phyloP scores from a whole-genome alignment of 2,113 vertebrate genomes.

The Nyctibius bracteatus region DNA sequence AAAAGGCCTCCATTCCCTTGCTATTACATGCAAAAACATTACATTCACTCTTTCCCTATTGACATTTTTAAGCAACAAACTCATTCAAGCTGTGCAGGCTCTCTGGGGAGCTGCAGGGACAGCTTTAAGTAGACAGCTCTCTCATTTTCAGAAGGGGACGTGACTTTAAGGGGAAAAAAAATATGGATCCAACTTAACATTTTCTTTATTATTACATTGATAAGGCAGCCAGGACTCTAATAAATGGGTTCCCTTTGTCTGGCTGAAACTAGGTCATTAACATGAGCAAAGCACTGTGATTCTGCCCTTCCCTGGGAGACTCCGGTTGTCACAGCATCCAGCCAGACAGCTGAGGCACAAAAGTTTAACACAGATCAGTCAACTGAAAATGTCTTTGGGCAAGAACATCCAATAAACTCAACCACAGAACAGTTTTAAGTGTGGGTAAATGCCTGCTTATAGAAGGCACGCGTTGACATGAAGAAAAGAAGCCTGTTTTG shows the following conservation, averaged over 20 bases:
- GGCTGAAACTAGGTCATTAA: neutral
- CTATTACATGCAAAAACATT: neutral
- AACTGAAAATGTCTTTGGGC: neutral
- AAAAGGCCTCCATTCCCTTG: neutral
- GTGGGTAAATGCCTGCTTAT: neutral
- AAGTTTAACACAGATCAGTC: neutral
- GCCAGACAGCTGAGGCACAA: neutral
- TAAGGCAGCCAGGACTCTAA: neutral
- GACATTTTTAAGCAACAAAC: neutral
- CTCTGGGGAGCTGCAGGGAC: neutral
- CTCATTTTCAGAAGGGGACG: neutral
- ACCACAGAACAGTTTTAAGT: neutral
- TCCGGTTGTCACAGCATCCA: neutral
- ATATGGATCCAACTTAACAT: neutral
- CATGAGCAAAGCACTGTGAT: neutral
- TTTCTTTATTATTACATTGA: neutral
- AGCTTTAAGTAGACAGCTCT: neutral
- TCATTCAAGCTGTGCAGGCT: neutral
- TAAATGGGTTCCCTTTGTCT: neutral
- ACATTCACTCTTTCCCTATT: neutral
- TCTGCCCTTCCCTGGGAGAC: neutral
- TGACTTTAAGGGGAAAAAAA: neutral
- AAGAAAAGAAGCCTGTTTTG: neutral
- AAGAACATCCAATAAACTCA: neutral
- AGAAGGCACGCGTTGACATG: neutral